Evolutionary conservation across 1,140 invertebrate species (phyloP), one percentile per base, ranked within the genome.

Genomic region (Portunus trituberculatus): DNA sequence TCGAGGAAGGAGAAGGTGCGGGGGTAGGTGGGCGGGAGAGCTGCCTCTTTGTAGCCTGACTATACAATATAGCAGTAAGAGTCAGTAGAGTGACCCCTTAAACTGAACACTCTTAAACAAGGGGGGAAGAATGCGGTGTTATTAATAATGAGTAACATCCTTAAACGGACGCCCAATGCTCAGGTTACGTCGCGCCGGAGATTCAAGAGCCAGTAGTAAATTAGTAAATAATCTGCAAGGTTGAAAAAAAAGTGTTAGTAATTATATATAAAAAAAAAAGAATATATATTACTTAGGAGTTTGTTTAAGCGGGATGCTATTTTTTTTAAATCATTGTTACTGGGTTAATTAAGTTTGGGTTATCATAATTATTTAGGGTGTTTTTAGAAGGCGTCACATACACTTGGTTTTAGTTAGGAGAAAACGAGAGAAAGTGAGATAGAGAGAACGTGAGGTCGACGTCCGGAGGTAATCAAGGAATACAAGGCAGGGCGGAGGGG

Each of bases 371-470:
- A 76, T 76, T 76, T 76, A n/a, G 67, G 67, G 20, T 76, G 12
- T 20, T 39, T 76, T 76, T 76, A 76, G 67, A 76, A 76, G 8
- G 67, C 67, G 12, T 76, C 67, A 76, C 67, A n/a, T 76, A n/a
- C 67, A 76, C 67, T n/a, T 76, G 12, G 67, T n/a, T 76, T 76
- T 76, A 76, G n/a, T 76, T 76, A 88, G 31, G 86, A 88, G 86
- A 39, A 6, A 39, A 6, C 1, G 39, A 39, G 39, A 39, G 39
- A 39, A 6, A 39, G 39, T 2, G 39, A 39, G 39, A 39, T n/a
- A 39, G 39, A 39, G 39, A 39, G 76, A 83, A 7, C 1, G 29
- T 39, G 86, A 88, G 86, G 45, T 12, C 32, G 31, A 25, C 31
- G 86, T 39, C 14, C 14, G 29, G 45, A 28, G 86, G 45, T 16